Base-by-base conservation (phyloP, 2,797 vertebrate genomes). In the Steatocranus sp. region DNA sequence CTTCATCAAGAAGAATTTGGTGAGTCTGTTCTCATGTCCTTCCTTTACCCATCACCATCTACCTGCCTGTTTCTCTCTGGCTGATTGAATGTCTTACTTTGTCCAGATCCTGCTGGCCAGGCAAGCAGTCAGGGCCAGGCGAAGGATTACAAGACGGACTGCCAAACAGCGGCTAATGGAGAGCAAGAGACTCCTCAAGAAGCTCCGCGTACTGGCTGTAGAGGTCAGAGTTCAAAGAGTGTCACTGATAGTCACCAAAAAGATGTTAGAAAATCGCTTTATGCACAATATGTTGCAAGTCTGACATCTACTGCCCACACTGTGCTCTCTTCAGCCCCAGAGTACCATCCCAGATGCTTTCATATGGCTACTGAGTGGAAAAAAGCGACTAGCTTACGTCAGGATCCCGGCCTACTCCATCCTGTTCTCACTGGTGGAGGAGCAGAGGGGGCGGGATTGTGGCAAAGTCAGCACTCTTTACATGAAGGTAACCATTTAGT, bases 401-500 rank as follows among this genome's bases (percentile, higher is more conserved):
- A 95, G 96, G 75, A 95, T 99, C 58, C 97, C 97, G 3, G 94
- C 96, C 5, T 95, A 97, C 92, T 94, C 97, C 53, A 92, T 99
- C 61, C 95, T 98, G n/a, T 99, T 97, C 89, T 98, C 98, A 0
- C 83, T 98, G 89, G 98, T 98, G 0, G 97, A 99, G 88, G 98
- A 99, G 75, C 97, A 99, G 83, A 97, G 94, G 77, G 98, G 97
- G 66, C 97, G 94, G 85, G 96, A 99, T 93, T 98, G 97, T 66
- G 97, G 97, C 0, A 97, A 96, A 90, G 94, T 99, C 87, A 95
- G 97, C 79, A 97, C 96, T 43, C 82, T 97, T 75, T 97, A 97
- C 86, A 94, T 98, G 95, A 98, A 97, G 97, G 98, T 97, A 85
- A 74, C 25, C 0, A 1, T 49, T 58, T 0, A 2, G 5, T 7